Conservation (phyloP, 2,888 invertebrate genomes). For the Drosophila algonquin region DNA sequence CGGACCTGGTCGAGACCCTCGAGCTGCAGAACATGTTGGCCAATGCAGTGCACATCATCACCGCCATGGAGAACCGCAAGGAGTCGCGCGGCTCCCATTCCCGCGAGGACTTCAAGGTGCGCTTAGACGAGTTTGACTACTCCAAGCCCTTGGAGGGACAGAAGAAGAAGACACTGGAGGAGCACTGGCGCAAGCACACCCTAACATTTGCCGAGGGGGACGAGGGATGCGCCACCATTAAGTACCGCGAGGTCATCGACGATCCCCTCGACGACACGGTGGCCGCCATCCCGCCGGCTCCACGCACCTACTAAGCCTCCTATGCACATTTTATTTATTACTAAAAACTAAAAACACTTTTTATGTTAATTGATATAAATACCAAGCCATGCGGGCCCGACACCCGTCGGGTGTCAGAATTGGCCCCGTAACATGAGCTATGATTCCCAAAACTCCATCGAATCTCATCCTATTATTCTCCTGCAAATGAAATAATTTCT, state of each 20-base stretch:
- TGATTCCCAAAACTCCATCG: too few relatives aligned
- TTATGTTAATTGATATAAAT: background rate
- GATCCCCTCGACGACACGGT: conserved; percentile 94
- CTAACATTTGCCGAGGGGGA: conserved; percentile 88
- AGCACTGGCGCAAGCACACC: conserved; percentile 99
- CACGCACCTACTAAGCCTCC: conserved; percentile 91
- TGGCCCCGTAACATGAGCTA: too few relatives aligned
- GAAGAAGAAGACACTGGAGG: conserved; percentile 87
- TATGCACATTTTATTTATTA: background rate
- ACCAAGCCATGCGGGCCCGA: background rate
- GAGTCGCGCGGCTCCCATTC: conserved; percentile 99
- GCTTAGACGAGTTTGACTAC: conserved; percentile 95
- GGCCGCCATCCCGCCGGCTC: conserved; percentile 93
- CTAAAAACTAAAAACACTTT: background rate
- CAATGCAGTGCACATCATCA: conserved; percentile 95
- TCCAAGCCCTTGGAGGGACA: conserved; percentile 95
- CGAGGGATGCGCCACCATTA: conserved; percentile 91
- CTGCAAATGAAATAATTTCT: too few relatives aligned
- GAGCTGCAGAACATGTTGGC: conserved; percentile 98
- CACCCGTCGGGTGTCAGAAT: too few relatives aligned
- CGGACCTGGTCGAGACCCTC: conserved; percentile 96
- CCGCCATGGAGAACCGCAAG: conserved; percentile 95
- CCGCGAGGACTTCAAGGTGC: conserved; percentile 95
- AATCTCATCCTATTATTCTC: too few relatives aligned
- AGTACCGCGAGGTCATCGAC: conserved; percentile 97